Evolutionary conservation across 2,113 vertebrate genomes (phyloP).

Genomic region (Ictalurus furcatus): DNA sequence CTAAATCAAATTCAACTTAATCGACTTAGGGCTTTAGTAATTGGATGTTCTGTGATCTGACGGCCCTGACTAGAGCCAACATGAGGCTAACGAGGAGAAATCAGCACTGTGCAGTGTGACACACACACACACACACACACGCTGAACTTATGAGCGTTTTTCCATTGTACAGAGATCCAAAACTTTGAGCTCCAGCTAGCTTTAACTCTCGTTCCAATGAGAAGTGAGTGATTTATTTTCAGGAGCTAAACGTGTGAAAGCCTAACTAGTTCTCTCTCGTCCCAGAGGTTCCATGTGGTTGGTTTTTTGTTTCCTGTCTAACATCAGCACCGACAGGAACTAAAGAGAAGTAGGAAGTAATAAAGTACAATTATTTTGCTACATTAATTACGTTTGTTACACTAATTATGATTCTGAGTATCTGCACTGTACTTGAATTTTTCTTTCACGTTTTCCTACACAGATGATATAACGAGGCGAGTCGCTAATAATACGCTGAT

Average conservation of each 20-base stretch:
- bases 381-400: too few species aligned
- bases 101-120: not conserved
- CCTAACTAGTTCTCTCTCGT: not conserved
- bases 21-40: constrained; percentile 43
- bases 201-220: not conserved
- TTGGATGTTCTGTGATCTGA: constrained; percentile 41
- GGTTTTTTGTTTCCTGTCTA: not conserved
- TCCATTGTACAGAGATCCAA: not conserved
- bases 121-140: not conserved
- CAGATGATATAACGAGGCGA: not conserved
- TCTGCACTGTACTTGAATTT: not conserved
- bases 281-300: not conserved
- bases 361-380: not conserved
- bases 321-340: not conserved
- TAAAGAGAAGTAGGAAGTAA: not conserved
- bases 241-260: not conserved
- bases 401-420: not conserved
- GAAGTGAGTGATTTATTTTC: not conserved
- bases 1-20: constrained; percentile 43
- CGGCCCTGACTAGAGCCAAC: constrained; percentile 2
- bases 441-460: not conserved
- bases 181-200: not conserved
- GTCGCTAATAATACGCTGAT: not conserved
- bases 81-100: constrained; percentile 23
- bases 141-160: not conserved